Conservation (phyloP, 1,140 invertebrate genomes). For the Phymastichus coffea region DNA sequence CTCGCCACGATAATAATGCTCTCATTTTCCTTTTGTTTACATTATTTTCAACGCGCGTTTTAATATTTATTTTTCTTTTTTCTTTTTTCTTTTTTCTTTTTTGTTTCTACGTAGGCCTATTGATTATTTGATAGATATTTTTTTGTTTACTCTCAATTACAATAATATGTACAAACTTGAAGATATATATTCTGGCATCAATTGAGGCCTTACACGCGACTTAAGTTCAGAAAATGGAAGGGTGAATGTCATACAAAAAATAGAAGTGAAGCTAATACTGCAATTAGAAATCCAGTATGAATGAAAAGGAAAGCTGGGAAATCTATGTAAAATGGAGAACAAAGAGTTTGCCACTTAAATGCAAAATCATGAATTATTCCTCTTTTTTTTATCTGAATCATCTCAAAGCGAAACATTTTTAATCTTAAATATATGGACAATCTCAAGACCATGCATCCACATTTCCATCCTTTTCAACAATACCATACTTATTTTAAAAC, state of each 20-base stretch:
- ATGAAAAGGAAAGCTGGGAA: slow-evolving; percentile 12
- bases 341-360: slow-evolving; percentile 12
- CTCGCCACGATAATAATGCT: slow-evolving; percentile 4
- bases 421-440: slow-evolving; percentile 19
- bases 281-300: slow-evolving; percentile 18
- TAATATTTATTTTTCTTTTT: neutral
- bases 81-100: neutral
- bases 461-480: slow-evolving; percentile 8
- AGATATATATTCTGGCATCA: neutral
- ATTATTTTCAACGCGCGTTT: slow-evolving; percentile 13
- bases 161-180: slow-evolving; percentile 29
- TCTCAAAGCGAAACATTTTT: slow-evolving; percentile 13
- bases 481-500: slow-evolving; percentile 1
- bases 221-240: slow-evolving; percentile 3
- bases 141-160: neutral
- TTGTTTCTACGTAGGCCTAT: slow-evolving; percentile 17
- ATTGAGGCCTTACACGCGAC: neutral
- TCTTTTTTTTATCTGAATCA: neutral
- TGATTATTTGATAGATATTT: slow-evolving; percentile 17
- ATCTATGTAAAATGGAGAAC: slow-evolving; percentile 2
- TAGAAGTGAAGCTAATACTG: slow-evolving; percentile 24
- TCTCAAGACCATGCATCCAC: slow-evolving; percentile 19
- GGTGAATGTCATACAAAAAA: slow-evolving; percentile 9
- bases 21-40: slow-evolving; percentile 18
- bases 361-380: slow-evolving; percentile 13